These are phyloP conservation scores for Pinna nobilis DNA, from an alignment of 1,140 invertebrate genomes.

Conservation along the genomic window DNA sequence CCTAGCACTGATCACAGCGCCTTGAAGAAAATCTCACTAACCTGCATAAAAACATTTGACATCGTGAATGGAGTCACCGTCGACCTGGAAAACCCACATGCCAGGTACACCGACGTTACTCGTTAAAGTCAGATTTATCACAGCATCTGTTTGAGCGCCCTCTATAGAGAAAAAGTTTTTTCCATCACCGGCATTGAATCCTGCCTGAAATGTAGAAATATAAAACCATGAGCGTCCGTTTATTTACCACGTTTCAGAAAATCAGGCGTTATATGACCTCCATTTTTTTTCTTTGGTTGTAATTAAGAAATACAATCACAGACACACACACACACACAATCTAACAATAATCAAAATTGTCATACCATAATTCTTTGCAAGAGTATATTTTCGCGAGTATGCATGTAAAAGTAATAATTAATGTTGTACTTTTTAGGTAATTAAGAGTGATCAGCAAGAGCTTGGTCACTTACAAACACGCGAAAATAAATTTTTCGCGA, in stretches of 20 bases:
- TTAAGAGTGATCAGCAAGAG: too few relatives aligned
- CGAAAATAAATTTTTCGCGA: too few relatives aligned
- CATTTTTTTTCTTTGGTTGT: neutral
- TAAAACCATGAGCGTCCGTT: neutral
- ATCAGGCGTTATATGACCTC: neutral
- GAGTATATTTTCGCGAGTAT: too few relatives aligned
- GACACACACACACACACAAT: too few relatives aligned
- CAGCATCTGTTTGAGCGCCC: conserved; percentile 50
- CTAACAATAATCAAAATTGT: too few relatives aligned
- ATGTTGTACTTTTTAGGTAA: too few relatives aligned
- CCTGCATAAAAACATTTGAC: conserved; percentile 46
- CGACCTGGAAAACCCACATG: conserved; percentile 60
- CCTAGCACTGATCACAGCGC: neutral
- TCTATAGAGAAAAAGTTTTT: conserved; percentile 52
- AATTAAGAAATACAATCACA: neutral
- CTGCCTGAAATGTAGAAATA: conserved; percentile 48
- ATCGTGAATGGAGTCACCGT: conserved; percentile 40
- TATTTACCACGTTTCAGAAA: neutral
- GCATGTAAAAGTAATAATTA: too few relatives aligned
- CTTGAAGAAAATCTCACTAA: conserved; percentile 9
- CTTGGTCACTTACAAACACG: too few relatives aligned
- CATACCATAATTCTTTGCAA: too few relatives aligned
- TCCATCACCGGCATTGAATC: conserved; percentile 60
- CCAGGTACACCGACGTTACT: conserved; percentile 58
- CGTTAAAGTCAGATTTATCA: conserved; percentile 57